These are phyloP conservation scores for Alloscopus bannaensis DNA, from an alignment of 2,888 invertebrate species.

Conservation along the genomic window DNA sequence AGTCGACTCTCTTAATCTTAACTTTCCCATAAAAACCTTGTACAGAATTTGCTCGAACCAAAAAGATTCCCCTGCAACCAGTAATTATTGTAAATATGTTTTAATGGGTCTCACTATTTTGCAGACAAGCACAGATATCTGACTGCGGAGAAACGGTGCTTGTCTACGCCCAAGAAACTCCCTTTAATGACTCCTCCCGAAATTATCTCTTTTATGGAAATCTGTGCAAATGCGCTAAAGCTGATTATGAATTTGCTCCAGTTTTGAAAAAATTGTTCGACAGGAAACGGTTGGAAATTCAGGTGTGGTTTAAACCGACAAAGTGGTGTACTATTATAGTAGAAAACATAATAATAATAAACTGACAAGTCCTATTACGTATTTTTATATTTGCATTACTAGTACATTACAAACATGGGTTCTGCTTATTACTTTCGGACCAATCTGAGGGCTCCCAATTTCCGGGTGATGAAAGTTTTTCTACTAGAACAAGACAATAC, in stretches of 20 bases:
- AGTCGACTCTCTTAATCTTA: too few species aligned
- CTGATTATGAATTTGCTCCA: slow-evolving; percentile 20
- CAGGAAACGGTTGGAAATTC: slow-evolving; percentile 25
- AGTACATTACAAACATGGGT: slow-evolving; percentile 30
- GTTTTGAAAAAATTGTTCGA: slow-evolving; percentile 19
- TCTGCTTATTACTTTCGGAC: slow-evolving; percentile 84
- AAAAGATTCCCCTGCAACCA: not conserved
- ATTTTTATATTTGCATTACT: not conserved
- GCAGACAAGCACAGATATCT: slow-evolving; percentile 44
- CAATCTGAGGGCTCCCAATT: slow-evolving; percentile 95
- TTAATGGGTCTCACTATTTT: not conserved
- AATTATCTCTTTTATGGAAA: slow-evolving; percentile 37
- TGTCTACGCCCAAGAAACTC: slow-evolving; percentile 26
- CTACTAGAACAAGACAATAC: slow-evolving; percentile 71
- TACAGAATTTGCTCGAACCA: not conserved
- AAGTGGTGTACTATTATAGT: not conserved
- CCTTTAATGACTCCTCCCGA: not conserved
- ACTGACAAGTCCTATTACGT: not conserved
- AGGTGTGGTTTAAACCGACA: slow-evolving; percentile 24
- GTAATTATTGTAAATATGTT: not conserved
- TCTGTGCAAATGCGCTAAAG: not conserved
- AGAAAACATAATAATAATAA: not conserved
- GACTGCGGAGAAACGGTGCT: slow-evolving; percentile 43
- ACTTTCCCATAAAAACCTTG: slow-evolving; percentile 3
- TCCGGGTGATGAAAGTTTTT: slow-evolving; percentile 86